These are phyloP conservation scores for Scyliorhinus canicula DNA, from an alignment of 2,797 vertebrate species.

Conservation along the genomic window DNA sequence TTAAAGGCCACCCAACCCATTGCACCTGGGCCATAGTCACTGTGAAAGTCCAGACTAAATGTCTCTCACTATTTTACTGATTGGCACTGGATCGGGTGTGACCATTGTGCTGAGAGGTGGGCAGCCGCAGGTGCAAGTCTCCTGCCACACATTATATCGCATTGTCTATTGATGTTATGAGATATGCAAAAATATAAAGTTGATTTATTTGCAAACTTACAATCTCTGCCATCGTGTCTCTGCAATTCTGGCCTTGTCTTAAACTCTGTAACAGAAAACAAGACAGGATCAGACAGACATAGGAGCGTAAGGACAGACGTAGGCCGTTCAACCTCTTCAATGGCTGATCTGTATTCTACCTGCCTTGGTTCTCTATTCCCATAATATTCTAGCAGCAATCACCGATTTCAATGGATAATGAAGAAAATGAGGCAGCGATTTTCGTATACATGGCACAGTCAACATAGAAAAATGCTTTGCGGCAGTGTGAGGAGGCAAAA, in stretches of 20 bases:
- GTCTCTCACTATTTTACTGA: neutral
- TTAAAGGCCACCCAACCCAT: neutral
- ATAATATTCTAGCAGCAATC: neutral
- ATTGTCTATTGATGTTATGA: neutral
- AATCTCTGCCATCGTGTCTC: neutral
- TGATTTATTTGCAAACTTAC: neutral
- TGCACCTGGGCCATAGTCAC: neutral
- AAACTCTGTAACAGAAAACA: neutral
- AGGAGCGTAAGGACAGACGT: neutral
- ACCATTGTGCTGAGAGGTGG: neutral
- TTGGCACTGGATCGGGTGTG: neutral
- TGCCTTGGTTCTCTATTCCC: neutral
- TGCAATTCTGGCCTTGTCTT: neutral
- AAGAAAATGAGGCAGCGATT: neutral
- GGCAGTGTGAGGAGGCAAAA: neutral
- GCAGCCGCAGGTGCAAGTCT: neutral
- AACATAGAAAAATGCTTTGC: neutral
- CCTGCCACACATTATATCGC: neutral
- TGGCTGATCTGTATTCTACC: no score
- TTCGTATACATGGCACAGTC: neutral
- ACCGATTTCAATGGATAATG: neutral
- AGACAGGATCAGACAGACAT: neutral
- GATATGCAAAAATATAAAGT: neutral
- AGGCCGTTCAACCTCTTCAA: no score
- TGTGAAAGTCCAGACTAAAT: neutral